Conservation (phyloP, 2,113 vertebrate genomes). For the Hyperopisus bebe region DNA sequence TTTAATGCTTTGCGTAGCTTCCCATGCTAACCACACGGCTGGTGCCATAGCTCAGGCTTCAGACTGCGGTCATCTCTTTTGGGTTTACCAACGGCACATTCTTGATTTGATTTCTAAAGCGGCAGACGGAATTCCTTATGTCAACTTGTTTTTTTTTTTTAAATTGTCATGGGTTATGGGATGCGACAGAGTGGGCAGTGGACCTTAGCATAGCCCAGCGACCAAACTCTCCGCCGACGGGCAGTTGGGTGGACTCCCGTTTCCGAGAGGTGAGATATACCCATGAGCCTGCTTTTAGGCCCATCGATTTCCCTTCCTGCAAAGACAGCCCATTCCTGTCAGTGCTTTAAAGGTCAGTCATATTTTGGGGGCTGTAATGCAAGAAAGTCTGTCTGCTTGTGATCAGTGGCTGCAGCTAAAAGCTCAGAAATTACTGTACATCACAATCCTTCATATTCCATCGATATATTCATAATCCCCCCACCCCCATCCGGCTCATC, state of each 20-base stretch:
- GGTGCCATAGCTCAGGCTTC: background rate
- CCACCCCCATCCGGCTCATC: background rate
- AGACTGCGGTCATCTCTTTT: background rate
- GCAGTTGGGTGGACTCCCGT: background rate
- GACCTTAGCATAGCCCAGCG: background rate
- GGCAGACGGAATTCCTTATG: background rate
- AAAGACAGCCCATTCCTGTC: background rate
- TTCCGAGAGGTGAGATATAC: background rate
- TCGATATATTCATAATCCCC: background rate
- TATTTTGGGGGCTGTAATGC: background rate
- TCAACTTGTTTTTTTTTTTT: background rate
- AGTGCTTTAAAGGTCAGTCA: background rate
- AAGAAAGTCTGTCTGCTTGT: constrained; percentile 2
- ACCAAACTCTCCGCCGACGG: background rate
- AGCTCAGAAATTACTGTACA: constrained; percentile 6
- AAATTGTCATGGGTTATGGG: background rate
- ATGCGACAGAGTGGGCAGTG: background rate
- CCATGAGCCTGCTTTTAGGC: background rate
- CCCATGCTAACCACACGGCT: background rate
- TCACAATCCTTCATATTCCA: background rate
- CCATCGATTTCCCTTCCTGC: background rate
- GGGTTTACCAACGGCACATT: background rate
- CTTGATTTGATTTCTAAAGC: background rate
- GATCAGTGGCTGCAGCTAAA: background rate
- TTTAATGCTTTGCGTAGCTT: background rate